Conservation (phyloP, 2,797 vertebrate genomes). For the Sciurus vulgaris region DNA sequence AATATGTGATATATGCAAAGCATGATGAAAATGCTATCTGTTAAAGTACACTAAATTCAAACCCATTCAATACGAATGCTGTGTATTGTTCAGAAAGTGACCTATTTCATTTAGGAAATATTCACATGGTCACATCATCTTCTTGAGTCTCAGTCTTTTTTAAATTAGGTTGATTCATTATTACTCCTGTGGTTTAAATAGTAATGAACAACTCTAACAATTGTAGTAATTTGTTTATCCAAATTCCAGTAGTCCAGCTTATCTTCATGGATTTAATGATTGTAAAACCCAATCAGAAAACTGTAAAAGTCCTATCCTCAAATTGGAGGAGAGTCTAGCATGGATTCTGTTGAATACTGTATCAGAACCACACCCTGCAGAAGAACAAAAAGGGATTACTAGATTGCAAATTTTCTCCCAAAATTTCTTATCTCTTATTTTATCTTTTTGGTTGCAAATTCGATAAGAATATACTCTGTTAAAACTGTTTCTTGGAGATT, state of each 20-base stretch:
- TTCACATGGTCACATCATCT: not conserved
- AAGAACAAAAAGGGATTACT: not conserved
- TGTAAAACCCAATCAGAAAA: not conserved
- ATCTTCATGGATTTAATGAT: not conserved
- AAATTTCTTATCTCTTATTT: slow-evolving; percentile 4
- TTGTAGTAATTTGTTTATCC: not conserved
- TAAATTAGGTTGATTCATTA: not conserved
- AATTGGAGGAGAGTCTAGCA: not conserved
- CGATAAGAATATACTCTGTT: slow-evolving; percentile 7
- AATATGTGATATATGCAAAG: not conserved
- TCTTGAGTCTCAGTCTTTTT: slow-evolving; percentile 20
- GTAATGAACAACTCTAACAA: not conserved
- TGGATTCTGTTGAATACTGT: not conserved
- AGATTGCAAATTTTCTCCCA: not conserved
- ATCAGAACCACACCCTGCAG: not conserved
- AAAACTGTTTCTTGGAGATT: slow-evolving; percentile 19
- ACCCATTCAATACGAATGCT: not conserved
- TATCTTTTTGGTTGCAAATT: slow-evolving; percentile 25
- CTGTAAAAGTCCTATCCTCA: not conserved
- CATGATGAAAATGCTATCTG: not conserved
- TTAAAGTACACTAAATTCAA: slow-evolving; percentile 38
- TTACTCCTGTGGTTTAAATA: slow-evolving; percentile 19
- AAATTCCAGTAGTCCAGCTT: not conserved
- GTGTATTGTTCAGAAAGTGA: not conserved
- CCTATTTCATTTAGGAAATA: slow-evolving; percentile 61